A percentile compares a stretch with the other conserved stretches of the same genome.
Conservation (phyloP, 2,797 vertebrate genomes). For the Kryptopterus vitreolus region DNA sequence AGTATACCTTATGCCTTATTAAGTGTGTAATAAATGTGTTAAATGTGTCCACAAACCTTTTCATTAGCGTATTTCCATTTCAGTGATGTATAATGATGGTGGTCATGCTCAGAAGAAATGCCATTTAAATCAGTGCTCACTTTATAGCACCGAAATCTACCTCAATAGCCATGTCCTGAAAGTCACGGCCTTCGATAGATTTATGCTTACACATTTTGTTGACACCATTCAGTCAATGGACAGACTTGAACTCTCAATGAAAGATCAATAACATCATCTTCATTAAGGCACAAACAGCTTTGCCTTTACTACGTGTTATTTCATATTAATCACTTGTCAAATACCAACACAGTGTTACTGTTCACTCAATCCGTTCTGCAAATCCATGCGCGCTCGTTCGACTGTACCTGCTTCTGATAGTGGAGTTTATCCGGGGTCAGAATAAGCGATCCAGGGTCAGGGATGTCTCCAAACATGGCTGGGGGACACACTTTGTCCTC, state of each 20-base stretch:
- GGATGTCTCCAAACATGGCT: constrained; percentile 62
- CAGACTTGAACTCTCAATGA: too few relatives aligned
- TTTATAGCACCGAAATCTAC: neutral
- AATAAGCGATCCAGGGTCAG: constrained; percentile 68
- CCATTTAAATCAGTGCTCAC: neutral
- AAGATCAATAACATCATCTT: neutral
- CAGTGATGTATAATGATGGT: neutral
- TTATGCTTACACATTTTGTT: neutral
- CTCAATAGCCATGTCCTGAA: neutral
- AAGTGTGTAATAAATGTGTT: too few relatives aligned
- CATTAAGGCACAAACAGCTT: neutral
- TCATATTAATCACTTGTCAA: neutral
- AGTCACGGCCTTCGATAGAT: neutral
- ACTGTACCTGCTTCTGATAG: constrained; percentile 86
- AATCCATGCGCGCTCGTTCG: too few relatives aligned
- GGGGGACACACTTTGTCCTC: constrained; percentile 71
- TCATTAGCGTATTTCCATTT: neutral
- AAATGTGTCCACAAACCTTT: too few relatives aligned
- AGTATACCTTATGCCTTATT: too few relatives aligned
- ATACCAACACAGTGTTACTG: neutral
- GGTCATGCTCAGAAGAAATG: neutral
- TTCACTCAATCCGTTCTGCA: neutral
- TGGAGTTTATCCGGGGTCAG: constrained; percentile 79
- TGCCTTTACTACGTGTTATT: neutral
- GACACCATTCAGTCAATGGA: neutral